Evolutionary conservation across 2,888 invertebrate species (phyloP).

Genomic region (Entomobrya proxima): DNA sequence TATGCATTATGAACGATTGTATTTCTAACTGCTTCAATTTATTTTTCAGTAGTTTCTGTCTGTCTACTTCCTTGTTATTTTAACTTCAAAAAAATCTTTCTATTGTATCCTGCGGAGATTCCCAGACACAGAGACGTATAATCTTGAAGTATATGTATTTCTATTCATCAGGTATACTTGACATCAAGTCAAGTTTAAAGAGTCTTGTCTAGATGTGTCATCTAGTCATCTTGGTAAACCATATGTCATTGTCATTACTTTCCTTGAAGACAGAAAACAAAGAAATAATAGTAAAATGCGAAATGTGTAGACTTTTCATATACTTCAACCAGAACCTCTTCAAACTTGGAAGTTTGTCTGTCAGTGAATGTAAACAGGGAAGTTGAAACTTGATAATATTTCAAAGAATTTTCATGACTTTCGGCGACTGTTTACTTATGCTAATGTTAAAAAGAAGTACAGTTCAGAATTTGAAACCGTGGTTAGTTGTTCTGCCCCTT

Average conservation of each 20-base stretch:
- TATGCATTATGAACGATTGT: neutral
- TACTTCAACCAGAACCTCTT: slow-evolving; percentile 3
- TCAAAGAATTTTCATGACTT: slow-evolving; percentile 33
- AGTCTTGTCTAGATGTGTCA: neutral
- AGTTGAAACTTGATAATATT: slow-evolving; percentile 49
- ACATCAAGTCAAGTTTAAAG: neutral
- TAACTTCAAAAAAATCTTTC: slow-evolving; percentile 22
- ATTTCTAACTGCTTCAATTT: neutral
- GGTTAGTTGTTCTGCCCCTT: slow-evolving; percentile 39
- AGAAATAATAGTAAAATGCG: neutral
- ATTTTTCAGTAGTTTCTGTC: neutral
- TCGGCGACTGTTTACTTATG: slow-evolving; percentile 41
- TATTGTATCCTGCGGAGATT: neutral
- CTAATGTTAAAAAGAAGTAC: neutral
- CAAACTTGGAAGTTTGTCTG: slow-evolving; percentile 32
- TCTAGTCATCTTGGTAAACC: neutral
- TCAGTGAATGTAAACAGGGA: slow-evolving; percentile 20
- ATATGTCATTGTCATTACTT: slow-evolving; percentile 44
- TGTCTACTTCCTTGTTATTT: slow-evolving; percentile 28
- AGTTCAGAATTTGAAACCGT: neutral
- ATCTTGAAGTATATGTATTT: neutral
- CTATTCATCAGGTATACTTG: neutral
- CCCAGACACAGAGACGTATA: too few relatives aligned
- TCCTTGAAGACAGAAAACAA: slow-evolving; percentile 5
- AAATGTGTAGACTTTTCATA: neutral